A percentile compares a stretch with the other conserved stretches of the same genome.
Conservation (phyloP, 2,888 invertebrate genomes). For the Cataglyphis altisquamis region DNA sequence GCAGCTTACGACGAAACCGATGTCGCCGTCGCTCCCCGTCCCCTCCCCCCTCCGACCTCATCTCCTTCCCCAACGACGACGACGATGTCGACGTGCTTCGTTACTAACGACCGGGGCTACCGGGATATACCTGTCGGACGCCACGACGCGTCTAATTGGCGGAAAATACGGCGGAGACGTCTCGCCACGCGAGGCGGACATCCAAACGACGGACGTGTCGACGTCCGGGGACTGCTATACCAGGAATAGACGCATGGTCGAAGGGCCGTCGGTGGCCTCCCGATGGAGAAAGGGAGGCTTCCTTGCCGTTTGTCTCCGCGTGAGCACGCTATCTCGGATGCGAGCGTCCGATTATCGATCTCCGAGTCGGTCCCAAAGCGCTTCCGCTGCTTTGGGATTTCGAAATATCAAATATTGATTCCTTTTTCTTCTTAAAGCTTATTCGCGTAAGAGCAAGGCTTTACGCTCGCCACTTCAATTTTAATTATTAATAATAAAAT, state of each 20-base stretch:
- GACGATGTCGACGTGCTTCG: conserved; percentile 60
- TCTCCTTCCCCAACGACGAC: conserved; percentile 29
- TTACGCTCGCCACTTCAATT: background rate
- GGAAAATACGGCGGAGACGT: conserved; percentile 79
- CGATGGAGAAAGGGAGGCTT: background rate
- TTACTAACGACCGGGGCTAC: conserved; percentile 72
- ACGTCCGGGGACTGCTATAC: conserved; percentile 51
- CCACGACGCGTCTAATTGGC: conserved; percentile 80
- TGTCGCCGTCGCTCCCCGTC: background rate
- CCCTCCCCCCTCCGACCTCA: background rate
- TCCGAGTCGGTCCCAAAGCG: background rate
- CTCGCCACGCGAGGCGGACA: conserved; percentile 69
- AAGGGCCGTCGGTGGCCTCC: conserved; percentile 26
- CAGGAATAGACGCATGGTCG: conserved; percentile 59
- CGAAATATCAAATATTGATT: background rate
- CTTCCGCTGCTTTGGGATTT: background rate
- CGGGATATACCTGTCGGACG: conserved; percentile 76
- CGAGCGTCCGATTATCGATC: conserved; percentile 38
- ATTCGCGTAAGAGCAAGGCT: background rate
- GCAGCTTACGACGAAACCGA: conserved; percentile 33
- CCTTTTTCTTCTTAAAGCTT: background rate
- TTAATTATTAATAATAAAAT: background rate
- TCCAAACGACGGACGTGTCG: conserved; percentile 65
- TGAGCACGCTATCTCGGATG: conserved; percentile 15
- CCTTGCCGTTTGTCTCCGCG: conserved; percentile 50